Percentiles rank a stretch among this genome's conserved stretches.
Conservation (phyloP, 1,140 invertebrate genomes). For the Triops longicaudatus region DNA sequence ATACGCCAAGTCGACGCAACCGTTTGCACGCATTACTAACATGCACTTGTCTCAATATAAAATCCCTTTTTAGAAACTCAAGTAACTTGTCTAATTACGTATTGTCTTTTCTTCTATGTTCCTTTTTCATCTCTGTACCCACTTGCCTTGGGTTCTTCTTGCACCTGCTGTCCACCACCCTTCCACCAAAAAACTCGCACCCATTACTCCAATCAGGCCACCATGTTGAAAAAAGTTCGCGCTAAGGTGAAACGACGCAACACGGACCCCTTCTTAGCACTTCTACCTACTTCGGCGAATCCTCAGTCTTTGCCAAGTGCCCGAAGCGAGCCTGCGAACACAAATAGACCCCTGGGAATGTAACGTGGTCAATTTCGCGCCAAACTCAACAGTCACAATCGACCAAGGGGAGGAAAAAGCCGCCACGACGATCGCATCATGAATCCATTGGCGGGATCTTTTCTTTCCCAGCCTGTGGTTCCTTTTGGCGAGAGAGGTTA, state of each 20-base stretch:
- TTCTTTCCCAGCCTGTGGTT: background rate
- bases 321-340: background rate
- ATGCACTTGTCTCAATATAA: background rate
- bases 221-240: constrained; percentile 25
- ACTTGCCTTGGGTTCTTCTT: constrained; percentile 9
- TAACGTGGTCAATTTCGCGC: background rate
- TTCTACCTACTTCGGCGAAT: background rate
- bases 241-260: constrained; percentile 24
- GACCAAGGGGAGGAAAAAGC: background rate
- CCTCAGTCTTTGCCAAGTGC: background rate
- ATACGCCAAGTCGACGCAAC: background rate
- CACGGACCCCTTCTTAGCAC: constrained; percentile 21
- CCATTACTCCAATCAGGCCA: constrained; percentile 18
- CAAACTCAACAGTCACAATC: background rate
- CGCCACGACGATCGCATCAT: background rate
- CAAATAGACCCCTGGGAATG: background rate
- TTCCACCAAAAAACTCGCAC: background rate
- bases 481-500: background rate
- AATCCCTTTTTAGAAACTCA: background rate
- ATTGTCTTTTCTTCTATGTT: constrained; percentile 15
- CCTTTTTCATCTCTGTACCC: constrained; percentile 9
- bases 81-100: background rate
- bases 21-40: background rate
- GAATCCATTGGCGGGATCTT: background rate
- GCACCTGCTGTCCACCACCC: constrained; percentile 4